phyloP scores from a whole-genome alignment of 2,113 vertebrate genomes.

The Apistogramma diplotaenia region DNA sequence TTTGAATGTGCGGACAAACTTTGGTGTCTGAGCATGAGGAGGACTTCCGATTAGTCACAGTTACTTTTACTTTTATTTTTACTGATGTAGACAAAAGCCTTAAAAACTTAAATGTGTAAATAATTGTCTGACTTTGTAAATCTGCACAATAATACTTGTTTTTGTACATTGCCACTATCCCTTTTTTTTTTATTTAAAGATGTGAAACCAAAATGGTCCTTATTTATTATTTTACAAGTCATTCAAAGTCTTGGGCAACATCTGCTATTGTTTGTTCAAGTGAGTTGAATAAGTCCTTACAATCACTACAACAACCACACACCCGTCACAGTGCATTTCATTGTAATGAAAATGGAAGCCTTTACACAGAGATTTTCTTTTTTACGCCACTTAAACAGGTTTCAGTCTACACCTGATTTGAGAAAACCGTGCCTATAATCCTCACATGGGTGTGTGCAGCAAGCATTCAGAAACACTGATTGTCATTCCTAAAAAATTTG shows the following conservation, averaged over 20 bases:
- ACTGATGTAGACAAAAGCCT: not conserved
- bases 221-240: not conserved
- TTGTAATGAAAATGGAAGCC: not conserved
- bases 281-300: not conserved
- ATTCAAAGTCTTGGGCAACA: no score
- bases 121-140: not conserved
- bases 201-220: not conserved
- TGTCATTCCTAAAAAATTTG: constrained; percentile 11
- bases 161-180: not conserved
- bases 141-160: not conserved
- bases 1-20: not conserved
- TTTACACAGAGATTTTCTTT: not conserved
- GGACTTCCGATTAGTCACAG: not conserved
- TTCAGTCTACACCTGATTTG: not conserved
- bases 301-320: not conserved
- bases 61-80: not conserved
- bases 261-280: not conserved
- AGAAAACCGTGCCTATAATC: not conserved
- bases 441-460: constrained; percentile 1
- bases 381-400: not conserved
- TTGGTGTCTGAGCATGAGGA: not conserved
- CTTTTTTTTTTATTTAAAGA: not conserved
- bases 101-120: constrained; percentile 17
- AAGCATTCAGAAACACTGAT: not conserved
- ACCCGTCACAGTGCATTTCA: not conserved